Percentiles rank a stretch among this genome's conserved stretches.
Evolutionary conservation across 2,113 vertebrate species (phyloP).

Genomic region (Petrocephalus zakoni): DNA sequence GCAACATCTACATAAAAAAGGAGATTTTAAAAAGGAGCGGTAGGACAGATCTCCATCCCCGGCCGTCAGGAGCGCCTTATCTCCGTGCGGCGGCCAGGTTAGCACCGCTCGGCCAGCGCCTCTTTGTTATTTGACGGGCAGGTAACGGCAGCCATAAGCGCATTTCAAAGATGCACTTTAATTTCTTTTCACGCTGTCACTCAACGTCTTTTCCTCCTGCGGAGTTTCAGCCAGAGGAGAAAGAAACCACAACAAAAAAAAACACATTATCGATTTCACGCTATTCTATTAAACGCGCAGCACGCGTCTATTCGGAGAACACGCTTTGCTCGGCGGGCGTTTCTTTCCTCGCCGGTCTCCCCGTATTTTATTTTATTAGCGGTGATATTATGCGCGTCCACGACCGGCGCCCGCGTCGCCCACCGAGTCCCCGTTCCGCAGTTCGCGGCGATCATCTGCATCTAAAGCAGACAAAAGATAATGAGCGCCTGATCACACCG

Average conservation of each 20-base stretch:
- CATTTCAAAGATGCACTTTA: background rate
- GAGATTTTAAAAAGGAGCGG: background rate
- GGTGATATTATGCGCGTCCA: background rate
- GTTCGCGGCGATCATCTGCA: background rate
- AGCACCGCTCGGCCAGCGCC: background rate
- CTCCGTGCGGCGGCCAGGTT: background rate
- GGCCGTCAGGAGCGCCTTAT: background rate
- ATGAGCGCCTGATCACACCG: background rate
- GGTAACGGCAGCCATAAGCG: background rate
- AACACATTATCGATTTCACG: background rate
- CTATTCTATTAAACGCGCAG: background rate
- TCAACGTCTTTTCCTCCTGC: background rate
- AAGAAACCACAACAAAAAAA: background rate
- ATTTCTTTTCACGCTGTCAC: background rate
- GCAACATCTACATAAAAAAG: background rate
- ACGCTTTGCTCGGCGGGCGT: background rate
- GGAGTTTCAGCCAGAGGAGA: background rate
- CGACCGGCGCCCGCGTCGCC: background rate
- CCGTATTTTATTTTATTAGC: background rate
- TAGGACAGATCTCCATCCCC: background rate
- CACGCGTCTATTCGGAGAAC: background rate
- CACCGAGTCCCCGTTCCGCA: background rate
- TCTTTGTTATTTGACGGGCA: slow-evolving; percentile 7
- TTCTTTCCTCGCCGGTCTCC: background rate
- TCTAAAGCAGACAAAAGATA: background rate